Evolutionary conservation across 64 coral and sea anemone genomes (phyloP), one percentile per base, ranked within the genome.

Genomic region (Actinia equina): DNA sequence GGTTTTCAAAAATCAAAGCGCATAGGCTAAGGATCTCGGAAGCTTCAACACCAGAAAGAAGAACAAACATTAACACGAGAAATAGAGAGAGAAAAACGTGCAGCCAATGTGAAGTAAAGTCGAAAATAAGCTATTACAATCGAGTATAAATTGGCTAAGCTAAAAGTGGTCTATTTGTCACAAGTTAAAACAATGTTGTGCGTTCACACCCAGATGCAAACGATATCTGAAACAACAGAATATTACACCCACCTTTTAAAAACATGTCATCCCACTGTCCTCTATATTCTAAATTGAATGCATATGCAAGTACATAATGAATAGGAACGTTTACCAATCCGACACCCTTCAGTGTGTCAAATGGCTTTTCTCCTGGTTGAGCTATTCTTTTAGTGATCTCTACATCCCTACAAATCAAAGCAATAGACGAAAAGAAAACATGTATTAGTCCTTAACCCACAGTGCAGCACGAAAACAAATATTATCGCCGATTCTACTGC

Each of bases 311-410:
- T 30, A 89, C 59, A 82, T 96, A 96, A 41, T 93, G 88, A 8
- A 87, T 23, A 9, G 94, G 94, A 45, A 87, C 94, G 26, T 86
- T 87, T 7, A 96, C 49, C 3, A 87, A 86, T 37, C 80, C 77
- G 43, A 87, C 91, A 19, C 91, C 94, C 86, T 93, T 96, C 12
- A 88, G 89, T 49, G 86, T 83, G 17, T 96, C 94, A 87, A 87
- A 96, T 0, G 94, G 94, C 60, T 83, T 89, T 67, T 96, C 94
- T 43, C 91, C 91, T 10, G 94, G 59, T 62, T 86, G 84, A 60
- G 94, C 79, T 17, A 91, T 84, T n/a, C 88, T 71, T 57, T 96
- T 96, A 17, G 86, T 30, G 82, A 96, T 96, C n/a, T 96, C 91
- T 6, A 96, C 91, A 64, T 89, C 91, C 51, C 94, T 96, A 25